These are phyloP conservation scores for Aleiodes testaceus DNA, from an alignment of 2,888 invertebrate genomes.

Conservation along the genomic window DNA sequence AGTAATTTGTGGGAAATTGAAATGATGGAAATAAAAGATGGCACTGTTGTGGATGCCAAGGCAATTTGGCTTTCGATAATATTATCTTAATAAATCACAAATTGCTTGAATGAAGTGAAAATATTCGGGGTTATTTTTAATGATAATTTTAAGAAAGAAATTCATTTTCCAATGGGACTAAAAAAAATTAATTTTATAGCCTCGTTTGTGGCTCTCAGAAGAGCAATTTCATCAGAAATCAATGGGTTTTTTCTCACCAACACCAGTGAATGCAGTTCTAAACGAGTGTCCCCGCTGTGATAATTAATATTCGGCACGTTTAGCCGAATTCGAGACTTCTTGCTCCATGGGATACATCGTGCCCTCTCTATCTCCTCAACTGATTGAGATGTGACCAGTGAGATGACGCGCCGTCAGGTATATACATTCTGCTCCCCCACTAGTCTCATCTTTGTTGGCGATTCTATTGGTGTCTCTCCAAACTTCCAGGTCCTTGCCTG, in stretches of 20 bases:
- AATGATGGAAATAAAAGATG: neutral
- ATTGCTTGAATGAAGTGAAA: neutral
- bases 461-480: conserved; percentile 13
- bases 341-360: conserved; percentile 9
- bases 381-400: conserved; percentile 66
- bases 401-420: conserved; percentile 56
- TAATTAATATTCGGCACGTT: conserved; percentile 71
- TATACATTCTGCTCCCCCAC: conserved; percentile 13
- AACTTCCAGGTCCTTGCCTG: neutral
- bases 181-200: too few species aligned
- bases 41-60: conserved; percentile 9
- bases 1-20: conserved; percentile 12
- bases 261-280: conserved; percentile 1
- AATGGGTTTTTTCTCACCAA: conserved; percentile 5
- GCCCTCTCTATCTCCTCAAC: conserved; percentile 31
- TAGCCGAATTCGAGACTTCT: conserved; percentile 47
- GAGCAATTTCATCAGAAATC: conserved; percentile 6
- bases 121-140: too few species aligned
- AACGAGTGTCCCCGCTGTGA: conserved; percentile 55
- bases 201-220: neutral
- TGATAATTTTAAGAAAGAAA: too few species aligned
- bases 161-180: too few species aligned
- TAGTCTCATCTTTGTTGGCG: conserved; percentile 7
- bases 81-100: conserved; percentile 22
- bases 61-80: conserved; percentile 39